Percentiles rank a stretch among this genome's conserved stretches.
Evolutionary conservation across 2,797 vertebrate species (phyloP).

Genomic region (Naso thynnoides): DNA sequence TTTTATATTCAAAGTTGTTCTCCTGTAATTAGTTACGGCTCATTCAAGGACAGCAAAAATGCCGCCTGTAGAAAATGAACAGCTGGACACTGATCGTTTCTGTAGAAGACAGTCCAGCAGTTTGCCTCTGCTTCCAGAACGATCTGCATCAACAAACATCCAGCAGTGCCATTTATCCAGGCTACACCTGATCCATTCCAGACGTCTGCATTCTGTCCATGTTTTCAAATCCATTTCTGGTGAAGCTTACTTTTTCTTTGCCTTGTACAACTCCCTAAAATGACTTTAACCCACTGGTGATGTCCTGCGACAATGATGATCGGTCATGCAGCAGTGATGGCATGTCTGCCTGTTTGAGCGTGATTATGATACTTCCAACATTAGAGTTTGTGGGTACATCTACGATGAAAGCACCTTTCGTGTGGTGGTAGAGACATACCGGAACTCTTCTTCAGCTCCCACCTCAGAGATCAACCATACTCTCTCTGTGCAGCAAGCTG

Average conservation of each 20-base stretch:
- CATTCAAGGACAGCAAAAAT: background rate
- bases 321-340: background rate
- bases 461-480: background rate
- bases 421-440: background rate
- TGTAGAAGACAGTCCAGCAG: too few relatives aligned
- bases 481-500: background rate
- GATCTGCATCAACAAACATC: constrained; percentile 1
- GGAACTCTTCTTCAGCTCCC: background rate
- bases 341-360: background rate
- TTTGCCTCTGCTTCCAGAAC: background rate
- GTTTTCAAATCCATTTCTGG: background rate
- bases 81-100: background rate
- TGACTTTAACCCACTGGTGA: background rate
- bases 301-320: background rate
- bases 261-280: background rate
- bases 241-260: background rate
- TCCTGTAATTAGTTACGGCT: background rate
- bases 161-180: background rate
- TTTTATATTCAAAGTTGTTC: background rate
- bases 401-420: background rate
- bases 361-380: background rate
- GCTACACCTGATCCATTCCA: background rate
- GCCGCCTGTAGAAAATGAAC: background rate
- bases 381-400: background rate
- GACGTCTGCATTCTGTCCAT: background rate